Base-by-base conservation (phyloP, 2,797 vertebrate genomes). In the Sebastes wilsoni region DNA sequence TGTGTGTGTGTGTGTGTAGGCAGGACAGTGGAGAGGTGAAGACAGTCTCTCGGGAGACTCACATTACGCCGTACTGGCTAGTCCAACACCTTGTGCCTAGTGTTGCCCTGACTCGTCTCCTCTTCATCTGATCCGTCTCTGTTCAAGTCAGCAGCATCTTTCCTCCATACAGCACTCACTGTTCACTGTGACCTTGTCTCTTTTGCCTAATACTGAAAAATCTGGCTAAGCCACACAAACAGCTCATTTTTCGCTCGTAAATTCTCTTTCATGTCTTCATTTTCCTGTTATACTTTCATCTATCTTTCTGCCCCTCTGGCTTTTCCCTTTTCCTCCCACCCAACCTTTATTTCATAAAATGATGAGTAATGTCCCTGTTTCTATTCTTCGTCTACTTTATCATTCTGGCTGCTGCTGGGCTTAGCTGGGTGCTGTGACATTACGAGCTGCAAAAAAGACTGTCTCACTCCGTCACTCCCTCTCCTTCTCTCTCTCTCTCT, bases 1-100 rank as follows among this genome's bases (percentile, higher is more conserved):
- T 23, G 49, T 25, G 32, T 74, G 76, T 68, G 70, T 30, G 38
- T 69, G 71, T 23, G 34, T 59, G 67, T 32, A 3, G 58, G 66
- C 22, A 58, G 66, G 87, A 79, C 80, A 84, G 81, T 73, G 62
- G 59, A 81, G 83, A 88, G 74, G 76, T 77, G 82, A 83, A 74
- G 73, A 80, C 8, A 2, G 88, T 64, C 89, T 85, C 79, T 60
- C 23, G 90, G 85, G 88, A 88, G 81, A 81, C 52, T 93, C 88
- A 28, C 32, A 76, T 93, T 93, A 87, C 90, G 16, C 75, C 79
- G 81, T 32, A 25, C 72, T 72, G 64, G 68, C 68, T 58, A 56
- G n/a, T 79, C 28, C 42, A 75, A 75, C 68, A 70, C 78, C 61
- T 86, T 68, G 64, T 72, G 66, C 73, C 56, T 36, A 6, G 30